These are phyloP conservation scores for Phrynocephalus forsythii DNA, from an alignment of 2,797 vertebrate genomes.

Conservation along the genomic window DNA sequence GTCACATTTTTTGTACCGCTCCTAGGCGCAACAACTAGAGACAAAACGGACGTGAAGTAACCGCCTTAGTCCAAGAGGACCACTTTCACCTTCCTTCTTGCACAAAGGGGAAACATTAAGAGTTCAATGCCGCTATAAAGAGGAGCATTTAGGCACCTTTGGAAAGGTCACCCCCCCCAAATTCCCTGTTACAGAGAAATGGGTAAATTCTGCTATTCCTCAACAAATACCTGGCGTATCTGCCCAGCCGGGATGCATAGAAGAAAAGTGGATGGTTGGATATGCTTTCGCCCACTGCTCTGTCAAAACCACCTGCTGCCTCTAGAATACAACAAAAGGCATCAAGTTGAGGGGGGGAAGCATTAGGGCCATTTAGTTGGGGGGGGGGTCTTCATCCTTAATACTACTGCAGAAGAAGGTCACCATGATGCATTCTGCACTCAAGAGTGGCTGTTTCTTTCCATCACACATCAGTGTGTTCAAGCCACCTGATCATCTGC, in stretches of 20 bases:
- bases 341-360: background rate
- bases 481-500: no score
- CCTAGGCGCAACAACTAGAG: no score
- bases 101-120: background rate
- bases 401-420: background rate
- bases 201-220: background rate
- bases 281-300: slow-evolving; percentile 83
- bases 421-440: background rate
- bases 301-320: slow-evolving; percentile 87
- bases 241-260: slow-evolving; percentile 87
- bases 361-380: background rate
- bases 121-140: background rate
- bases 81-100: background rate
- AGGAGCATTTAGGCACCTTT: background rate
- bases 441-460: background rate
- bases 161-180: no score
- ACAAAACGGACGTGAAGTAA: no score
- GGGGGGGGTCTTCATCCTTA: background rate
- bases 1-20: no score
- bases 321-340: slow-evolving; percentile 73
- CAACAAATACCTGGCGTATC: slow-evolving; percentile 83
- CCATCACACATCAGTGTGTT: no score
- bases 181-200: background rate
- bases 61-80: background rate
- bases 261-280: slow-evolving; percentile 85